Base-by-base conservation (phyloP, 1,140 invertebrate genomes). In the Diprion similis region DNA sequence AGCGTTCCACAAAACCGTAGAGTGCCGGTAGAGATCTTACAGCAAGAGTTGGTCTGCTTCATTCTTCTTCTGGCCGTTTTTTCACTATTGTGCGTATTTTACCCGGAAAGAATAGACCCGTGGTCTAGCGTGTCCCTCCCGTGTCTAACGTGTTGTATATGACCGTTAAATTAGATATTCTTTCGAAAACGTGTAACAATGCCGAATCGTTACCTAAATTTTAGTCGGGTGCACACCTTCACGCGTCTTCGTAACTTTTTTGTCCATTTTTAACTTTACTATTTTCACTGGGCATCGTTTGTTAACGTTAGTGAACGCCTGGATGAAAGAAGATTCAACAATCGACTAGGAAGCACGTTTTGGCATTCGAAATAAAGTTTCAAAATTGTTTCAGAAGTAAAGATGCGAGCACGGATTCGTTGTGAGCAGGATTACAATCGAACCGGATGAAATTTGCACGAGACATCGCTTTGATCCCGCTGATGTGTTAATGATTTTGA, bases 1-100 rank as follows among this genome's bases (percentile, higher is more conserved):
- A 37, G 24, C 24, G 24, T 37, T 37, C 24, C 24, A 37, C 24
- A 37, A 37, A 37, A 37, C 24, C 24, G 2, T 37, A 37, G 24
- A 37, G 6, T 37, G 24, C 51, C 9, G 51, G 51, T 17, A 59
- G 9, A 59, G 9, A 15, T 59, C 51, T 59, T 59, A 59, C 51
- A 17, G 51, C 51, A 17, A 59, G 24, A 17, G 11, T 59, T 59
- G 51, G 9, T 59, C n/a, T 59, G 51, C 51, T 59, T 59, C 51
- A 37, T 37, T 37, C 24, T 37, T 37, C 6, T 37, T 37, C 24
- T 37, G 24, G 24, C 6, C 6, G 24, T 37, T 37, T 6, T 37
- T 37, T 37, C 51, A 59, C 51, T 17, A 59, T 59, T 59, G 51
- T 59, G 51, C 51, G 51, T 59, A 59, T 59, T 59, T 59, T 59